Base-by-base conservation (phyloP, 2,113 vertebrate genomes). In the Osmerus eperlanus region DNA sequence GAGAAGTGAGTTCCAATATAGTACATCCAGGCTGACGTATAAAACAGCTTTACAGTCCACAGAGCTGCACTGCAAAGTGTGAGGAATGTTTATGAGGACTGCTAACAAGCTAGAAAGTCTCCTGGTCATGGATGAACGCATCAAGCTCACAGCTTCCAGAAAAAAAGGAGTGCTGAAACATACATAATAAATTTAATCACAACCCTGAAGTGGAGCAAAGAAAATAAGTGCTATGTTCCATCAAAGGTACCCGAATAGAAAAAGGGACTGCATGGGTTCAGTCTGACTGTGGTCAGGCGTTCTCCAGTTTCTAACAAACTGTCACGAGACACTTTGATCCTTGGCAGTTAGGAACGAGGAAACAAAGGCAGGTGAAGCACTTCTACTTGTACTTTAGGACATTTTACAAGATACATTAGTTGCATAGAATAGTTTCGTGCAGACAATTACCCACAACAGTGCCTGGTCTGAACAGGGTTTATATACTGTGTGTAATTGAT, bases 91-190 rank as follows among this genome's bases (percentile, higher is more conserved):
- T 86, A 83, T 85, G 83, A 90, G 81, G 86, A 86, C 81, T 85
- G 83, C 85, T 89, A 90, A 90, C 88, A 89, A 89, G 88, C 79
- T 77, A 51, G 79, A 81, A 88, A 84, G 78, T 87, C 82, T 75
- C 81, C 74, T 74, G 81, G 87, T 86, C 87, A 89, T 72, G 89
- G 83, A 76, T 83, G 89, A 77, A 73, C 78, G 83, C 81, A 21
- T 83, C 75, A 64, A 69, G 71, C 86, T 83, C 80, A 74, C 80
- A 84, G 79, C 85, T 82, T 83, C 79, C 77, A 75, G 58, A 76
- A 54, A 84, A 76, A 72, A 68, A 78, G 80, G 87, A 64, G 79
- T 82, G 82, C 86, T 87, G 83, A 87, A 84, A 87, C 83, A 86
- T 86, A 80, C 84, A 89, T 87, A 80, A 88, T 88, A 77, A 87